These are phyloP conservation scores for Orientallactaga bullata DNA, from an alignment of 2,113 vertebrate genomes.

Conservation along the genomic window DNA sequence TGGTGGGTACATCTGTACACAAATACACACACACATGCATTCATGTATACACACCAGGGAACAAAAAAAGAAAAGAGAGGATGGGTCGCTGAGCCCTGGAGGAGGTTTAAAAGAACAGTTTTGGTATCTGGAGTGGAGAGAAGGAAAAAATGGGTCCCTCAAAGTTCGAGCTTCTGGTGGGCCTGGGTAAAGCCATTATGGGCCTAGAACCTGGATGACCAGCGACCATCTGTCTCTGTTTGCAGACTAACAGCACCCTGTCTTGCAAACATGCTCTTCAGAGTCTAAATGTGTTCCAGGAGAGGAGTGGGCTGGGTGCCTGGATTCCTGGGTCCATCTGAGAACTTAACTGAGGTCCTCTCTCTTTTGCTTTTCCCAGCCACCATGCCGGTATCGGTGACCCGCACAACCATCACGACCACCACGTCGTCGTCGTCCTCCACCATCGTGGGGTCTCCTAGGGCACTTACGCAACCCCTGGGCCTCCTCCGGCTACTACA, in stretches of 20 bases:
- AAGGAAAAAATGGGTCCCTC: not conserved
- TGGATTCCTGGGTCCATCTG: rapidly evolving
- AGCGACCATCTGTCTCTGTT: too few species aligned
- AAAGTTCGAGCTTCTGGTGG: not conserved
- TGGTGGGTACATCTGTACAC: too few species aligned
- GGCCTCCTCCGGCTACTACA: constrained; percentile 91
- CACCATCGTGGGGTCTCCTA: constrained; percentile 83
- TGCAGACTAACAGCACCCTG: too few species aligned
- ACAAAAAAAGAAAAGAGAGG: too few species aligned
- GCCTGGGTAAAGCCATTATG: too few species aligned
- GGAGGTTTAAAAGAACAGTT: too few species aligned
- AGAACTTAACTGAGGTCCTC: not conserved
- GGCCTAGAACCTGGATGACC: not conserved
- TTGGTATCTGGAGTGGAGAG: not conserved
- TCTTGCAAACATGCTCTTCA: too few species aligned
- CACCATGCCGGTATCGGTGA: constrained; percentile 59
- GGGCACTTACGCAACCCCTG: constrained; percentile 86
- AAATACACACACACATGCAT: too few species aligned
- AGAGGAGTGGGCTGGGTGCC: not conserved
- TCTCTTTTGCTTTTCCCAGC: not conserved
- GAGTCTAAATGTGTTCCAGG: not conserved
- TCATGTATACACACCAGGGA: too few species aligned
- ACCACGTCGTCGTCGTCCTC: constrained; percentile 40
- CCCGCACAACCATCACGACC: constrained; percentile 72
- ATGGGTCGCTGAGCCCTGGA: not conserved